Evolutionary conservation across 2,113 vertebrate genomes (phyloP), one percentile per base, ranked within the genome.

Genomic region (Salvelinus fontinalis): DNA sequence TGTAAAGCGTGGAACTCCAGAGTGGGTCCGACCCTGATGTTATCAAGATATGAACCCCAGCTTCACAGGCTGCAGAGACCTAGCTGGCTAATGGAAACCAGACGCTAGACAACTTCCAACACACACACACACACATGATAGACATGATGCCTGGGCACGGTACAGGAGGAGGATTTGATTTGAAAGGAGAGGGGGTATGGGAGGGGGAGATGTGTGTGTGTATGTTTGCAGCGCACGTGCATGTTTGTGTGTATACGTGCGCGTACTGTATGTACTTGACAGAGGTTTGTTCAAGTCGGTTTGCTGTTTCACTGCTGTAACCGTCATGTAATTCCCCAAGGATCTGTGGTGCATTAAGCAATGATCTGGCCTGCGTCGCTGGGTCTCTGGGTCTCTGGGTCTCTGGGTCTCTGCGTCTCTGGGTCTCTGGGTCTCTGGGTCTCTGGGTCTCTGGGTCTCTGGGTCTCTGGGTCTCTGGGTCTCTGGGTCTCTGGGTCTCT

Each of bases 291-390:
- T 74, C 44, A 22, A 67, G 77, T 69, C 74, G 86, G 81, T 87
- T 84, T 87, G 85, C 77, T 83, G 74, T 82, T 79, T 76, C 82
- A 86, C 67, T 80, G 62, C 83, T 86, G n/a, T 86, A 81, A 51
- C 75, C 81, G 49, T 84, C 72, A 83, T 86, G 84, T 83, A 39
- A 87, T 86, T 86, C 76, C 70, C 72, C 64, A 87, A 86, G 86
- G 84, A 84, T 89, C 80, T 83, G 83, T 75, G 81, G 14, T 69
- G 26, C 81, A 85, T 85, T 83, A 79, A 75, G 48, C 86, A 74
- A 66, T 51, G 29, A 83, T 81, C 83, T 90, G 87, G 70, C 79
- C 77, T 67, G 31, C 1, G 31, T 31, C 31, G 3, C 27, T 29
- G 27, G 3, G 27, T 29, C 27, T 4, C 27, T 29, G 27, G 3